A percentile compares a stretch with the other conserved stretches of the same genome.
phyloP scores from a whole-genome alignment of 2,888 invertebrate species.

The Euzophera pinguis region DNA sequence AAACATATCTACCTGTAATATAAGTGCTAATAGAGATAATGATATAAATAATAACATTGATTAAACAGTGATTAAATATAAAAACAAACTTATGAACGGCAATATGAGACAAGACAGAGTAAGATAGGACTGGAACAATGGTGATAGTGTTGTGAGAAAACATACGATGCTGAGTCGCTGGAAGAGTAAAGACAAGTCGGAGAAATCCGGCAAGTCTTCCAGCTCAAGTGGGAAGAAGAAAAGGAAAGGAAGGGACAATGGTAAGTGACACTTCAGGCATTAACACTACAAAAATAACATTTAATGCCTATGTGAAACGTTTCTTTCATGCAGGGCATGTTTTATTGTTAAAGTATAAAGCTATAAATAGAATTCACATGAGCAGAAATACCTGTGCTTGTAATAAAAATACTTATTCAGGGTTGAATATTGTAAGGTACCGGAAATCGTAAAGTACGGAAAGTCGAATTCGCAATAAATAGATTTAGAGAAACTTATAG shows the following conservation, averaged over 20 bases:
- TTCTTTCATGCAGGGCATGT: too few relatives aligned
- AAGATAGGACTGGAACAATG: constrained; percentile 15
- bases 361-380: too few relatives aligned
- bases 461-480: too few relatives aligned
- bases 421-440: too few relatives aligned
- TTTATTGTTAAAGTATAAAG: too few relatives aligned
- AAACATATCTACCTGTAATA: constrained; percentile 21
- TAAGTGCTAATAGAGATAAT: constrained; percentile 17
- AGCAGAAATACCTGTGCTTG: too few relatives aligned
- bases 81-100: constrained; percentile 2
- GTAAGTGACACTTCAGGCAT: too few relatives aligned
- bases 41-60: constrained; percentile 11
- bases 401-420: too few relatives aligned
- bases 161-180: constrained; percentile 87
- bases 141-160: constrained; percentile 15
- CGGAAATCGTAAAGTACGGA: too few relatives aligned
- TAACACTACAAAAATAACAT: too few relatives aligned
- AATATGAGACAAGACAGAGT: constrained; percentile 12
- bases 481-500: too few relatives aligned
- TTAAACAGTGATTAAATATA: background rate
- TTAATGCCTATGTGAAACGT: too few relatives aligned
- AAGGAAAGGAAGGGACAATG: constrained; percentile 91
- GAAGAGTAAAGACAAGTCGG: constrained; percentile 91
- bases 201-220: constrained; percentile 81
- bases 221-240: constrained; percentile 87